Evolutionary conservation across 2,113 vertebrate species (phyloP).

Genomic region (Scophthalmus maximus): DNA sequence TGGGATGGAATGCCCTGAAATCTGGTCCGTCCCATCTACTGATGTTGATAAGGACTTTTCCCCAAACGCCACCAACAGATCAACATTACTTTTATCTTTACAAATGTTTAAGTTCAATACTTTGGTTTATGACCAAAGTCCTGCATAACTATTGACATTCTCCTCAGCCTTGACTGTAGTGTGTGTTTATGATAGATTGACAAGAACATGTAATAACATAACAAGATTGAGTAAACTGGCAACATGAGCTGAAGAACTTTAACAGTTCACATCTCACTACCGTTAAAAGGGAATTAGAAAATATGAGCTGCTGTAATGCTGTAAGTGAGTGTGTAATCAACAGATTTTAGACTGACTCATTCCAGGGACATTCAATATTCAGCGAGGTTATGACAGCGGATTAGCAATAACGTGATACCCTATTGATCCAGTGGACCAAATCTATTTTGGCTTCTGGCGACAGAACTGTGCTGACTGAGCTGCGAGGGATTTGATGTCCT

Average conservation of each 20-base stretch:
- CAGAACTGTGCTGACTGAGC: conserved; percentile 54
- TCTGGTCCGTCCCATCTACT: too few relatives aligned
- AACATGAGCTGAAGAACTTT: conserved; percentile 1
- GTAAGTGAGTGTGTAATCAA: conserved; percentile 36
- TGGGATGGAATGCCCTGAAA: not conserved
- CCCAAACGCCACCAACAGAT: not conserved
- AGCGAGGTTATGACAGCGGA: conserved; percentile 47
- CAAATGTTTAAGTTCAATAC: too few relatives aligned
- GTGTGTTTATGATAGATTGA: not conserved
- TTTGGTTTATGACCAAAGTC: not conserved
- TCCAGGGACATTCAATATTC: conserved; percentile 58
- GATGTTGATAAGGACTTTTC: not conserved
- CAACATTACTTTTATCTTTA: not conserved
- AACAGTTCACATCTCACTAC: conserved; percentile 11
- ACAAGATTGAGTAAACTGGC: not conserved
- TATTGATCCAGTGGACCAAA: conserved; percentile 62
- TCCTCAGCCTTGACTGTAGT: not conserved
- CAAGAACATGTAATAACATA: not conserved
- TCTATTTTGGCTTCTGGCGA: conserved; percentile 51
- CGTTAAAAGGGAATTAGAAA: conserved; percentile 9
- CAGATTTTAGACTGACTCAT: conserved; percentile 51
- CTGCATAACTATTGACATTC: not conserved
- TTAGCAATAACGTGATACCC: conserved; percentile 65
- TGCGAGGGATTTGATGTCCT: conserved; percentile 36
- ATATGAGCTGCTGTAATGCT: conserved; percentile 7